Evolutionary conservation across 2,797 vertebrate genomes (phyloP).

Genomic region (Graptemys geographica): DNA sequence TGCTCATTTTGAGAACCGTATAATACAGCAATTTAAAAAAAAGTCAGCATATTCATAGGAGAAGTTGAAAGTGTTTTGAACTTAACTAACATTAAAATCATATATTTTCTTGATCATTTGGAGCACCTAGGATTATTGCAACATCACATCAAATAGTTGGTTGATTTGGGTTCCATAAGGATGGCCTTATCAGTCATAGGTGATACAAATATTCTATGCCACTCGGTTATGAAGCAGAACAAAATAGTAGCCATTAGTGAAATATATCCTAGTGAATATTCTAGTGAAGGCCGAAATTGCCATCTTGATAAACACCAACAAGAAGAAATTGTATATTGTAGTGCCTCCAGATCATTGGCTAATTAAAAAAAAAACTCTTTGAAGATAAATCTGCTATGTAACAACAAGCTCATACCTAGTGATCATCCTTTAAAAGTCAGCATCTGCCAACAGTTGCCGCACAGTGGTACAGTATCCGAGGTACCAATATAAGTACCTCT

Average conservation of each 20-base stretch:
- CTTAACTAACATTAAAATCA: background rate
- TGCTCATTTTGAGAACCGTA: background rate
- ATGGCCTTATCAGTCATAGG: background rate
- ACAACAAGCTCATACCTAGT: background rate
- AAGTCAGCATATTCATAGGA: background rate
- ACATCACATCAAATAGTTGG: background rate
- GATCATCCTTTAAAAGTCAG: rapidly evolving
- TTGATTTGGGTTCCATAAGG: background rate
- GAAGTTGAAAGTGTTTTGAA: background rate
- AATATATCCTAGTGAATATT: background rate
- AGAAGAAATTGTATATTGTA: background rate
- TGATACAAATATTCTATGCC: background rate
- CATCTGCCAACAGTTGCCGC: background rate
- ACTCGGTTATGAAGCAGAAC: background rate
- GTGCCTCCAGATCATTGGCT: background rate
- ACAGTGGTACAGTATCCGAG: background rate
- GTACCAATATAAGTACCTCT: background rate
- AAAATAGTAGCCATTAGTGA: background rate
- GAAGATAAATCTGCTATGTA: background rate
- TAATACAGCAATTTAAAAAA: background rate
- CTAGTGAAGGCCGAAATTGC: background rate
- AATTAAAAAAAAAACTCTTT: background rate
- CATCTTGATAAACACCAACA: background rate
- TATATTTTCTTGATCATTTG: background rate
- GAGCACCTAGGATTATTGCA: background rate